Evolutionary conservation across 2,797 vertebrate genomes (phyloP).

Genomic region (Perodicticus potto): DNA sequence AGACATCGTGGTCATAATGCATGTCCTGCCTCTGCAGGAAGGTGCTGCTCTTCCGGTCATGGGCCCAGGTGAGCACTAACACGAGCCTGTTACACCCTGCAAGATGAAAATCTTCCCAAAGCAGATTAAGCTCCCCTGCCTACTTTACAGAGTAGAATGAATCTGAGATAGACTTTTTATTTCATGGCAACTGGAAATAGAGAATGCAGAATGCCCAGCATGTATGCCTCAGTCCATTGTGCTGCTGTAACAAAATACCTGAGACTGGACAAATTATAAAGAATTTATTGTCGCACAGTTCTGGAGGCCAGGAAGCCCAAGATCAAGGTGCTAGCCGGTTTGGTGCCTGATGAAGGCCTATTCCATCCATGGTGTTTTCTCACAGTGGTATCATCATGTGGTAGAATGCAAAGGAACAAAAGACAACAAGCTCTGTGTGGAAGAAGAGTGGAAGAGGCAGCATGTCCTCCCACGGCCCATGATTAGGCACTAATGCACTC

Average conservation of each 20-base stretch:
- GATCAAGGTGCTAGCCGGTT: neutral
- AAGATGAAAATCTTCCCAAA: neutral
- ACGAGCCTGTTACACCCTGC: neutral
- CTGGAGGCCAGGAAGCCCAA: neutral
- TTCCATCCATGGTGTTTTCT: neutral
- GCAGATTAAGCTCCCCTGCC: neutral
- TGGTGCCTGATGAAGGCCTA: neutral
- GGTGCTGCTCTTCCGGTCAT: neutral
- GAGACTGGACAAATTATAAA: neutral
- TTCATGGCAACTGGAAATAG: neutral
- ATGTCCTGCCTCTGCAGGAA: neutral
- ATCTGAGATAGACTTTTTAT: neutral
- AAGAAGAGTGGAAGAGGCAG: neutral
- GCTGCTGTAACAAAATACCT: neutral
- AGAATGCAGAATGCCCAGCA: neutral
- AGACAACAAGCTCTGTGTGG: neutral
- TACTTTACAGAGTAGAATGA: neutral
- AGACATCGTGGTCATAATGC: neutral
- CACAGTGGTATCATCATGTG: neutral
- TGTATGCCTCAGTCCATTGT: neutral
- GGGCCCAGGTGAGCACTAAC: neutral
- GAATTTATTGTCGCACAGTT: neutral
- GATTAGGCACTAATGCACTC: neutral
- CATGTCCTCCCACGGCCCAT: neutral
- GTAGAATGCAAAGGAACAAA: neutral